Conservation (phyloP, 2,113 vertebrate species). For the Rhinoderma darwinii region DNA sequence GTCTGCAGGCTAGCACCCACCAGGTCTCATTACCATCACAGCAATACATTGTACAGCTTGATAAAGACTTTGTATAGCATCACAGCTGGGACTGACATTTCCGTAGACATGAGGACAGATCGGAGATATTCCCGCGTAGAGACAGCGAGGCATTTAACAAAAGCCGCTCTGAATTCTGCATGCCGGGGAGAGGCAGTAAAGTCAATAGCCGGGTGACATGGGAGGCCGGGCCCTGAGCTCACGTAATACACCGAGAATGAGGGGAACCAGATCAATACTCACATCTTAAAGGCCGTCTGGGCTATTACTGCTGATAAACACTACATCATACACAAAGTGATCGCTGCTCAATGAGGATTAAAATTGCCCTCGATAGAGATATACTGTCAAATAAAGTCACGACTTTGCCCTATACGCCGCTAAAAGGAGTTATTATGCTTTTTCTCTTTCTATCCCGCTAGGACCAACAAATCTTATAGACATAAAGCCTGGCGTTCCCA, state of each 20-base stretch:
- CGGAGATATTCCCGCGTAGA: not conserved
- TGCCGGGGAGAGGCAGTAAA: constrained; percentile 3
- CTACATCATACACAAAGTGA: constrained; percentile 55
- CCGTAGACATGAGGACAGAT: not conserved
- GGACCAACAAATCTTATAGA: constrained; percentile 23
- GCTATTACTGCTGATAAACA: constrained; percentile 58
- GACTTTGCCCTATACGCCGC: constrained; percentile 27
- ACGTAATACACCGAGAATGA: constrained; percentile 33
- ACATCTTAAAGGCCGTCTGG: constrained; percentile 45
- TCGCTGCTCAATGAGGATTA: constrained; percentile 52
- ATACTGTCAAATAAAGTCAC: constrained; percentile 52
- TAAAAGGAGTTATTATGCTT: constrained; percentile 37
- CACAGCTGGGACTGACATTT: constrained; percentile 15
- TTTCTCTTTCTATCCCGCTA: not conserved
- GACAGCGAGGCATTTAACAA: not conserved
- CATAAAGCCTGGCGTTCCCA: not conserved
- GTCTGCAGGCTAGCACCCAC: not conserved
- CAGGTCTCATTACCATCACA: constrained; percentile 8
- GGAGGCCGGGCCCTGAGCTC: constrained; percentile 23
- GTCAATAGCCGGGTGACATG: constrained; percentile 18
- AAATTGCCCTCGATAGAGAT: constrained; percentile 50
- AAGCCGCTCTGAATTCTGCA: not conserved
- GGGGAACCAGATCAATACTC: constrained; percentile 47
- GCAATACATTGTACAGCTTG: not conserved
- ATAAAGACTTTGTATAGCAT: not conserved